Percentiles rank a stretch among this genome's conserved stretches.
Evolutionary conservation across 1,140 invertebrate species (phyloP).

Genomic region (Camponotus floridanus): DNA sequence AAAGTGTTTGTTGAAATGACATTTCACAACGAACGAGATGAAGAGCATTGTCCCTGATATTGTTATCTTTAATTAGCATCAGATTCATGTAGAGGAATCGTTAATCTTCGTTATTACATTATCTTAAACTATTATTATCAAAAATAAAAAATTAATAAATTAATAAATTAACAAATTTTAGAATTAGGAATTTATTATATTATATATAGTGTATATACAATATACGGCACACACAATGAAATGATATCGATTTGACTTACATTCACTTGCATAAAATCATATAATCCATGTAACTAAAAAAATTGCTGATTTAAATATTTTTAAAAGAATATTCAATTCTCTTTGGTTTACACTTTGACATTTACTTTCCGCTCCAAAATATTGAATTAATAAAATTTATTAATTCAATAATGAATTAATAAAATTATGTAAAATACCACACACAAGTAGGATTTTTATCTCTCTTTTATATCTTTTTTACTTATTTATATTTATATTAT

Average conservation of each 20-base stretch:
- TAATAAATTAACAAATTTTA: background rate
- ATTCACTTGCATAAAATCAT: background rate
- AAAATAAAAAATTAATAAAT: background rate
- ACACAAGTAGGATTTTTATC: background rate
- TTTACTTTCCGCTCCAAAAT: background rate
- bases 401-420: constrained; percentile 9
- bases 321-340: background rate
- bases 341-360: background rate
- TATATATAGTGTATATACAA: background rate
- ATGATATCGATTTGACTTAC: background rate
- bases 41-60: constrained; percentile 40
- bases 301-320: constrained; percentile 1
- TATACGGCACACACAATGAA: background rate
- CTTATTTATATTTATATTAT: constrained; percentile 4
- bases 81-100: background rate
- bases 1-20: constrained; percentile 7
- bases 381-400: constrained; percentile 5
- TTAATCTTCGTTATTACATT: background rate
- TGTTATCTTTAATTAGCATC: background rate
- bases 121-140: background rate
- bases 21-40: constrained; percentile 2
- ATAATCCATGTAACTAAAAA: too few relatives aligned
- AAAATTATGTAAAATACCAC: background rate
- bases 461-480: background rate
- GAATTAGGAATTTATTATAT: background rate